Base-by-base conservation (phyloP, 2,797 vertebrate genomes). In the Champsocephalus esox region DNA sequence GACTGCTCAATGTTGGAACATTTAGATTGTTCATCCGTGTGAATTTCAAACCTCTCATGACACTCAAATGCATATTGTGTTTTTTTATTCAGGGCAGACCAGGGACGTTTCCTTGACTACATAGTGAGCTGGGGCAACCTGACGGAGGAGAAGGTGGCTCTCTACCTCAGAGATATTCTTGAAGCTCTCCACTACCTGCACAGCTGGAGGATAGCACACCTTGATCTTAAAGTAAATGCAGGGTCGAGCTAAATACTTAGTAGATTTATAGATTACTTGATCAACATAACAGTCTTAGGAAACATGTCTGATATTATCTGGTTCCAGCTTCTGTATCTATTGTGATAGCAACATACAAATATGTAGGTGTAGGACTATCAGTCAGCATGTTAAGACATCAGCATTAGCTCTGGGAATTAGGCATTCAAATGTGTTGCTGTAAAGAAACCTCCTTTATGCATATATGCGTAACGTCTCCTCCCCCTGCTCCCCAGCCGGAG, bases 161-260 rank as follows among this genome's bases (percentile, higher is more conserved):
- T 94, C 2, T 97, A 98, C 89, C 95, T 98, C 87, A 92, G 95
- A 94, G 96, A 98, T 89, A 95, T 98, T 92, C 96, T 98, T 81
- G 97, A 97, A 93, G 97, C 96, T 49, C 92, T 98, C 58, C 95
- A 96, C 80, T 98, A 97, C 91, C 95, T 98, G 93, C 97, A 98
- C 89, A 95, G 96, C 92, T 97, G 96, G 95, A 96, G 96, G 92
- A 96, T 98, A 88, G 97, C 91, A 72, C 97, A 98, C 92, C 95
- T 98, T 87, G 97, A 98, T 93, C 93, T 98, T 88, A 98, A 98
- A 95, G 97, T 98, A 81, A 92, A 89, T 24, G 7, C 12, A 80
- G 11, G 17, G 2, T 0, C 16, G 10, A 57, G 52, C 11, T 24
- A 12, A 54, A 44, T 13, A 11, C 34, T 14, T 5, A 19, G 9